Conservation (phyloP, 2,797 vertebrate species). For the Anguilla marmorata region DNA sequence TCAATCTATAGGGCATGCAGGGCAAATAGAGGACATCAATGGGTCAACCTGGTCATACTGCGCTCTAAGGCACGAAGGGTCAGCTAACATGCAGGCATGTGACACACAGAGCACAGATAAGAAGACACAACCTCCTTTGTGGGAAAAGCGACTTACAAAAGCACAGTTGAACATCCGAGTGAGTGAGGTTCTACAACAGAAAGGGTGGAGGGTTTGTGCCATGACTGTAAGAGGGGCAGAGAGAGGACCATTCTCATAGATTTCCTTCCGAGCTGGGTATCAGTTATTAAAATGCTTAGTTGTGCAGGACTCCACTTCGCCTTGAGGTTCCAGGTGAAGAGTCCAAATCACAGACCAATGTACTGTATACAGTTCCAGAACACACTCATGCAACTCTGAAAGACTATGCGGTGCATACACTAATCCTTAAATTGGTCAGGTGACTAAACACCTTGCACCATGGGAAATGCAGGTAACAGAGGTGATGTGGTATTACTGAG, state of each 20-base stretch:
- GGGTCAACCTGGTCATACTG: not conserved
- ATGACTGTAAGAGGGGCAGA: not conserved
- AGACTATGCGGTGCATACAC: not conserved
- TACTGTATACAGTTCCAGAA: not conserved
- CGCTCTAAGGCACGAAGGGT: not conserved
- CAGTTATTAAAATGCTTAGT: not conserved
- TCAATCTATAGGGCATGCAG: not conserved
- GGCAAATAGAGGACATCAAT: not conserved
- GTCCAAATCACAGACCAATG: not conserved
- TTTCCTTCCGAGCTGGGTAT: not conserved
- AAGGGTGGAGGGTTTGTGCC: not conserved
- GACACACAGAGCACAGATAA: conserved; percentile 17
- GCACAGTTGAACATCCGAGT: not conserved
- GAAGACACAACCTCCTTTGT: not conserved
- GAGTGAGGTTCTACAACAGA: not conserved
- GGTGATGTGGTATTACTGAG: not conserved
- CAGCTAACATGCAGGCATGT: not conserved
- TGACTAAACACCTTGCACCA: not conserved
- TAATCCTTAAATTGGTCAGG: not conserved
- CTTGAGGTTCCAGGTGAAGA: not conserved
- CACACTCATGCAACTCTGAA: not conserved
- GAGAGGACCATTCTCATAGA: not conserved
- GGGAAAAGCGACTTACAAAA: not conserved
- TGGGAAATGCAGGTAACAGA: not conserved
- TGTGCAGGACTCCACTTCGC: not conserved